A percentile compares a stretch with the other conserved stretches of the same genome.
These are phyloP conservation scores for Drosophila serrata DNA, from an alignment of 1,140 invertebrate species.

Conservation along the genomic window DNA sequence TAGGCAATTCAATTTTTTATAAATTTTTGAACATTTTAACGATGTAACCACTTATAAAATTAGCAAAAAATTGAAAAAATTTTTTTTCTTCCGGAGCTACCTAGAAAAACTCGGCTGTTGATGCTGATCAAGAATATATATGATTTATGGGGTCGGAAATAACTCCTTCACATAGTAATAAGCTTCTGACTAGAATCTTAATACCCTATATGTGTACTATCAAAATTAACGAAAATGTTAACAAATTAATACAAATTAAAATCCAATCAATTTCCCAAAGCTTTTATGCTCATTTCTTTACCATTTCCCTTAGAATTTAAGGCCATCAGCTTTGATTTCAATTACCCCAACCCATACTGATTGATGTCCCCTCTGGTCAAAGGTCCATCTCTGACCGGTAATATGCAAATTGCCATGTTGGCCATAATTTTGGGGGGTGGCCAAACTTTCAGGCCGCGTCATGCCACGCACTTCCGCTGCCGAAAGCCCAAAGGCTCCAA, in stretches of 20 bases:
- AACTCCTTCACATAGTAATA: background rate
- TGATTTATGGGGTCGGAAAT: background rate
- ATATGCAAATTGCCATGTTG: conserved; percentile 29
- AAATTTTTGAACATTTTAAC: too few species aligned
- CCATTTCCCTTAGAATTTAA: background rate
- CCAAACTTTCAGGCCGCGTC: conserved; percentile 36
- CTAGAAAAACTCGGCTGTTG: too few species aligned
- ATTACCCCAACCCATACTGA: background rate
- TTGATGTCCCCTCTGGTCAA: conserved; percentile 1
- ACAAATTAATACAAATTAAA: background rate
- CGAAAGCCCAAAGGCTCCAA: conserved; percentile 15
- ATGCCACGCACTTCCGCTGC: conserved; percentile 54
- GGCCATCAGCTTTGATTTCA: background rate
- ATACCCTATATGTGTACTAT: background rate
- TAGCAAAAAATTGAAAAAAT: too few species aligned
- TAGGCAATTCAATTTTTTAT: too few species aligned
- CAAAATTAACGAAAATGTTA: background rate
- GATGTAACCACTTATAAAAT: too few species aligned
- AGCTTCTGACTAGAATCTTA: background rate
- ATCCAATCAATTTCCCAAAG: background rate
- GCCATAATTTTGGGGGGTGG: conserved; percentile 45
- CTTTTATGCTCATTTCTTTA: background rate
- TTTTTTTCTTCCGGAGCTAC: too few species aligned
- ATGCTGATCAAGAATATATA: background rate
- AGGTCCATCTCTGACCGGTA: conserved; percentile 1